Evolutionary conservation across 2,113 vertebrate species (phyloP), one percentile per base, ranked within the genome.

Genomic region (Plectropomus leopardus): DNA sequence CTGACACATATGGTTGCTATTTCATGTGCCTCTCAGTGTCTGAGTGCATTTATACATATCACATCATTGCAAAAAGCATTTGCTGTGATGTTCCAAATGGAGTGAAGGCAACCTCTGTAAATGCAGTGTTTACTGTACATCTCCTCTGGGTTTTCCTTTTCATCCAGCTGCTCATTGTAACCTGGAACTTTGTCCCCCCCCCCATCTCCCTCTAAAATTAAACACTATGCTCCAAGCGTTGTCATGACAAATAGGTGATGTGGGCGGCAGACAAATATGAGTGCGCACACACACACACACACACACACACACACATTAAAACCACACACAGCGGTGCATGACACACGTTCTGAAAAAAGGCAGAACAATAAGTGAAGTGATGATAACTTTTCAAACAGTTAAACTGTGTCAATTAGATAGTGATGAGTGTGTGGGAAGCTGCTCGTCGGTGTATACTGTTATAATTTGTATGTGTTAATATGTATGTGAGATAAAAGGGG

Each of bases 201-300:
- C 76, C 30, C 19, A 3, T 53, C n/a, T 30, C 51, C 28, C 63
- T 88, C 80, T 89, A 61, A 86, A 84, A 83, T 90, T 84, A 84
- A 84, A 72, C 63, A 48, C 57, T 7, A 4, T 10, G 55, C 86
- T 79, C 24, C 50, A 3, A 78, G 81, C 68, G 23, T 69, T 76
- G 80, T 87, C 88, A 88, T 30, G 76, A 87, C 80, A 66, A 74
- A 57, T n/a, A 42, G 75, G 61, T 21, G 4, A 58, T 19, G 83
- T 89, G 83, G 78, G 82, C n/a, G 68, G 51, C 23, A 59, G 50
- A 77, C n/a, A 28, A 66, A 54, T 9, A 74, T 42, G 4, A 11
- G 26, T 57, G 28, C 53, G 30, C 72, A 71, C 34, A 36, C n/a
- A n/a, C n/a, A n/a, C n/a, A n/a, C n/a, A n/a, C n/a, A n/a, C n/a